These are phyloP conservation scores for Neomonachus schauinslandi DNA, from an alignment of 2,113 vertebrate genomes.

Conservation along the genomic window DNA sequence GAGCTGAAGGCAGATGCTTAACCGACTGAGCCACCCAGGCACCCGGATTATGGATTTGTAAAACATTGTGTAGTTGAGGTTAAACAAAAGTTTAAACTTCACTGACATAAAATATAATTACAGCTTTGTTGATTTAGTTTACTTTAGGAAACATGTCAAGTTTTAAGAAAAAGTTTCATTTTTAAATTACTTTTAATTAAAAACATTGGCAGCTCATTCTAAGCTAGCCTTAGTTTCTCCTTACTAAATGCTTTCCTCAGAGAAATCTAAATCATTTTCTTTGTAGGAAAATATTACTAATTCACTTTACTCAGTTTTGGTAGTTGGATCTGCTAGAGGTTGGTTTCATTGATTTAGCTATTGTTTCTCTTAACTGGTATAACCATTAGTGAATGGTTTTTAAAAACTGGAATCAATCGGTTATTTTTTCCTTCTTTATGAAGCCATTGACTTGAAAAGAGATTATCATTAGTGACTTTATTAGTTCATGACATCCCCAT, in stretches of 20 bases:
- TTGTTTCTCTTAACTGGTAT: neutral
- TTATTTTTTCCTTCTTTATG: neutral
- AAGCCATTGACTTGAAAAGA: conserved; percentile 21
- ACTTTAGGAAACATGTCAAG: conserved; percentile 8
- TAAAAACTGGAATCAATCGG: neutral
- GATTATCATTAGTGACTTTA: conserved; percentile 1
- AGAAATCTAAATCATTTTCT: neutral
- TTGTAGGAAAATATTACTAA: neutral
- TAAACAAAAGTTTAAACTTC: conserved; percentile 19
- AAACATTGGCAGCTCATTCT: neutral
- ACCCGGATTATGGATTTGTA: neutral
- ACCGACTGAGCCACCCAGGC: too few species aligned
- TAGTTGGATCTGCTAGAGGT: conserved; percentile 3
- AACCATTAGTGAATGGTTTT: neutral
- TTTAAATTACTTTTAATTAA: conserved; percentile 8
- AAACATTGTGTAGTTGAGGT: neutral
- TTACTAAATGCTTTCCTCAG: neutral
- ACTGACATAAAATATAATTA: neutral
- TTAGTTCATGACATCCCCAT: neutral
- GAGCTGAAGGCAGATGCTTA: too few species aligned
- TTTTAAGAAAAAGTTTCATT: conserved; percentile 27
- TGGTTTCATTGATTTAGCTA: neutral
- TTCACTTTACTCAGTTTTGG: neutral
- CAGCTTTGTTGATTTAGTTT: conserved; percentile 9
- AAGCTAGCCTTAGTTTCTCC: conserved; percentile 35